Evolutionary conservation across 2,888 invertebrate species (phyloP), one percentile per base, ranked within the genome.

Genomic region (Strigamia transsilvanica): DNA sequence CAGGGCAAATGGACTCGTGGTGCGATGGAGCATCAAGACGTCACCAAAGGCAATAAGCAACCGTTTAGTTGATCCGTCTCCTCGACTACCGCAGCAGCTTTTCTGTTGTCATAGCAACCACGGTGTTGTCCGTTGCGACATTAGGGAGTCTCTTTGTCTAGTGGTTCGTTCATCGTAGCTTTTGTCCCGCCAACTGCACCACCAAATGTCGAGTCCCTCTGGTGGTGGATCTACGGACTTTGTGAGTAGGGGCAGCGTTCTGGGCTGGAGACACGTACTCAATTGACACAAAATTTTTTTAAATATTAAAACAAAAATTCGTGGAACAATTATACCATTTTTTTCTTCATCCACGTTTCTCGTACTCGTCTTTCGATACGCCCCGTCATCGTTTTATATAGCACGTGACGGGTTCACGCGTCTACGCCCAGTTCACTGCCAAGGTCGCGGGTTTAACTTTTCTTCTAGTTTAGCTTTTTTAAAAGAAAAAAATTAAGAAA

Each of bases 401-500:
- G 18, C 56, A 56, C 18, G 18, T 56, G 56, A 56, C 56, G 56
- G 56, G n/a, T 18, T 56, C 56, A 56, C 56, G 56, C 18, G 56
- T 56, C 56, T 56, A 56, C 56, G 56, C 56, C 56, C 56, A 82
- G 82, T 79, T 82, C 82, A 82, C 82, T 82, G 82, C 82, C 82
- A 82, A 79, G 82, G 79, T 79, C 79, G 82, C 79, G 82, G 79
- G 82, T 79, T 82, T 79, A 79, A 32, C 61, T 73, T 73, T 82
- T 82, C 79, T 82, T 56, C 56, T 56, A 56, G 56, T 56, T 56
- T 56, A 56, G 56, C 56, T 56, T 56, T 56, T 56, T 56, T 56
- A 56, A 56, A 56, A 56, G 56, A 56, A 56, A 56, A 51, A 56
- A 56, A 56, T 56, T 18, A 56, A 56, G 56, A 56, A 56, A 56